Percentiles rank a stretch among this genome's conserved stretches.
phyloP scores from a whole-genome alignment of 1,140 invertebrate species.

The Aphelinus certus region DNA sequence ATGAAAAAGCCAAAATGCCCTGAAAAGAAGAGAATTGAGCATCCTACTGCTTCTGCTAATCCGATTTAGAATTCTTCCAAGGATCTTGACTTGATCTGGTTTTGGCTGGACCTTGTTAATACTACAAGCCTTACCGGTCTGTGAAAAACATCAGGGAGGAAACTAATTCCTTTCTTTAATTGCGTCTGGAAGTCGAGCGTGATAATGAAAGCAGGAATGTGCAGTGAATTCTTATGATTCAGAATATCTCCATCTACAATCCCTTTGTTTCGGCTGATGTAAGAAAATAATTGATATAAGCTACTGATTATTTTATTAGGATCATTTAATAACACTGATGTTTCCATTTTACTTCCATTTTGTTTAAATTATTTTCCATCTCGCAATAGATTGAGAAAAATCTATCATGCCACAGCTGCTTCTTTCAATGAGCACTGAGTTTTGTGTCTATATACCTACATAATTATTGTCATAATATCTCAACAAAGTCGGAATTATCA shows the following conservation, averaged over 20 bases:
- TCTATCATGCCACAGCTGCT: too few species aligned
- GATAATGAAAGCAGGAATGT: conserved; percentile 32
- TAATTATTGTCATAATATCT: too few species aligned
- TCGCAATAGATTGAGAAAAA: too few species aligned
- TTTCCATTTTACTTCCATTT: too few species aligned
- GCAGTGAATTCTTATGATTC: conserved; percentile 37
- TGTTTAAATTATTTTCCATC: too few species aligned
- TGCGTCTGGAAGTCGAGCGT: conserved; percentile 41
- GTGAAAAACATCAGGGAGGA: conserved; percentile 45
- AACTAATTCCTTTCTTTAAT: conserved; percentile 51
- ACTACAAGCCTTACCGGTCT: background rate
- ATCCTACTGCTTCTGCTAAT: background rate
- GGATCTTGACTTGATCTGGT: background rate
- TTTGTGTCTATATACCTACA: too few species aligned
- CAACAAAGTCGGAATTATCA: too few species aligned
- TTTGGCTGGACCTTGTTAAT: background rate
- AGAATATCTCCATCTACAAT: background rate
- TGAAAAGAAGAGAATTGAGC: background rate
- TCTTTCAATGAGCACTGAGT: too few species aligned
- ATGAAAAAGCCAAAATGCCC: conserved; percentile 43
- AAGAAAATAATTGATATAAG: too few species aligned
- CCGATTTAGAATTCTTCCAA: conserved; percentile 8
- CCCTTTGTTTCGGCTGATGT: too few species aligned
- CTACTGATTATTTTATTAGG: too few species aligned
- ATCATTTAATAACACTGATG: too few species aligned